These are phyloP conservation scores for Agrotis puta DNA, from an alignment of 2,888 invertebrate genomes.

Conservation along the genomic window DNA sequence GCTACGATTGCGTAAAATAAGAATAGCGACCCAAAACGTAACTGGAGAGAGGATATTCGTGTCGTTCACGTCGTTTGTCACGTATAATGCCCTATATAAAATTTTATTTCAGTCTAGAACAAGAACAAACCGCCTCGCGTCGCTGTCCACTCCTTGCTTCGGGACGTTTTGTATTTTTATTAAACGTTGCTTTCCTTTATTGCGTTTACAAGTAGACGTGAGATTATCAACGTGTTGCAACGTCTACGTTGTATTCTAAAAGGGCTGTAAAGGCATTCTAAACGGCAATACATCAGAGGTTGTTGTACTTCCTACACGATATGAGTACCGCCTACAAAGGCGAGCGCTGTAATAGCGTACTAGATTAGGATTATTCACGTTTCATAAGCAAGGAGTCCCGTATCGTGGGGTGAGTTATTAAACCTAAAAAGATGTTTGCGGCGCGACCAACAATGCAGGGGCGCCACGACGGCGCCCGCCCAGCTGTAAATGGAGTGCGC, in stretches of 20 bases:
- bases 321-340: constrained; percentile 16
- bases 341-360: constrained; percentile 66
- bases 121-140: constrained; percentile 77
- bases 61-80: constrained; percentile 83
- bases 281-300: constrained; percentile 6
- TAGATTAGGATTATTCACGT: constrained; percentile 77
- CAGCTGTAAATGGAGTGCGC: constrained; percentile 85
- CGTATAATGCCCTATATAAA: constrained; percentile 85
- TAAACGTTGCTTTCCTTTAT: constrained; percentile 72
- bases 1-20: constrained; percentile 60
- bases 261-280: not conserved
- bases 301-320: constrained; percentile 16
- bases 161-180: constrained; percentile 75
- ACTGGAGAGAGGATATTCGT: constrained; percentile 79
- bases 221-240: constrained; percentile 58
- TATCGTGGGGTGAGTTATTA: constrained; percentile 70
- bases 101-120: constrained; percentile 83
- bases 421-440: constrained; percentile 76
- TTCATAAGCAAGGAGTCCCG: constrained; percentile 71
- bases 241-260: constrained; percentile 17
- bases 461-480: constrained; percentile 80
- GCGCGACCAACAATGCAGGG: constrained; percentile 76
- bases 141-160: constrained; percentile 77
- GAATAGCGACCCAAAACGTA: constrained; percentile 72
- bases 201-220: constrained; percentile 68